A percentile compares a stretch with the other conserved stretches of the same genome.
Conservation (phyloP, 2,113 vertebrate species). For the Caranx melampygus region DNA sequence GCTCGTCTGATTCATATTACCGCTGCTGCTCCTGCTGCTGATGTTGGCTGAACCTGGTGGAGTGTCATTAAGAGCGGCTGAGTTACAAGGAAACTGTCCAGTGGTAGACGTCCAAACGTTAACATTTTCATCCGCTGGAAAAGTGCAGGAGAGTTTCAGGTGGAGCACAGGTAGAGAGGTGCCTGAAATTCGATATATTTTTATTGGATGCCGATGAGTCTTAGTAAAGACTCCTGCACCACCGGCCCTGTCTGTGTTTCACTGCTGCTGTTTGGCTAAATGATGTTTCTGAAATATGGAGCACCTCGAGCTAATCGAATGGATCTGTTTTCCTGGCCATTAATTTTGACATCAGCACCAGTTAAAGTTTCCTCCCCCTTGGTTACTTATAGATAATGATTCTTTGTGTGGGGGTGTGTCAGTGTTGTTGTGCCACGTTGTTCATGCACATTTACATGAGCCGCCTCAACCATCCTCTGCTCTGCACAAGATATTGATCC, state of each 20-base stretch:
- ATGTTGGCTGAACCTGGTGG: constrained; percentile 15
- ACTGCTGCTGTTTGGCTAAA: background rate
- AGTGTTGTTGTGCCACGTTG: constrained; percentile 13
- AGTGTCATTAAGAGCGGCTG: background rate
- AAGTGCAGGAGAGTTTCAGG: background rate
- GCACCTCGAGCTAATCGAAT: constrained; percentile 37
- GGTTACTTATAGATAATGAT: constrained; percentile 27
- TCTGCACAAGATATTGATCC: constrained; percentile 68
- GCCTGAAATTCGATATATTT: no score
- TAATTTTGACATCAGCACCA: constrained; percentile 26
- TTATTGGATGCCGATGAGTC: no score
- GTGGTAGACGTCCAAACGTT: background rate
- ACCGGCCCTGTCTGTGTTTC: background rate
- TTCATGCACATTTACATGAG: constrained; percentile 40
- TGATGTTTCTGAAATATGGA: background rate
- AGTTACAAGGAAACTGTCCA: background rate
- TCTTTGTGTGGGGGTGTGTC: constrained; percentile 29
- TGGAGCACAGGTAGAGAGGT: background rate
- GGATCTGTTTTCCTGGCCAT: constrained; percentile 35
- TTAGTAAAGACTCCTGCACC: background rate
- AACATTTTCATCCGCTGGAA: background rate
- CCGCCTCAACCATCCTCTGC: constrained; percentile 39
- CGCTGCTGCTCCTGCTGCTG: constrained; percentile 17
- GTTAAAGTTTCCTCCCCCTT: constrained; percentile 35
- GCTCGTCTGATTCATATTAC: constrained; percentile 47